Percentiles rank a stretch among this genome's conserved stretches.
phyloP scores from a whole-genome alignment of 2,113 vertebrate genomes.

The Misgurnus anguillicaudatus region DNA sequence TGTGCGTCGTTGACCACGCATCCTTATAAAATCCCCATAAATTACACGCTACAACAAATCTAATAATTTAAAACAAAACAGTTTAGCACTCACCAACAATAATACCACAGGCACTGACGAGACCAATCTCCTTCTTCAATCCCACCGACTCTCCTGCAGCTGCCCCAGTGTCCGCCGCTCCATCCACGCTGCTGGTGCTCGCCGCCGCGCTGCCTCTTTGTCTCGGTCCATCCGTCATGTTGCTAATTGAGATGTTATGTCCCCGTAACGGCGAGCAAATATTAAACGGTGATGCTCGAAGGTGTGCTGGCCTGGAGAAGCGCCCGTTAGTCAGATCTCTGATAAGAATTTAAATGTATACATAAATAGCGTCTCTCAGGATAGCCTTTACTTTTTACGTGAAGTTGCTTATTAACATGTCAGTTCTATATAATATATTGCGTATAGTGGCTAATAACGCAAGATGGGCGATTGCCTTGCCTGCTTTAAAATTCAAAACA shows the following conservation, averaged over 20 bases:
- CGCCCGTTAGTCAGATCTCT: conserved; percentile 4
- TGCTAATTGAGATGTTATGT: conserved; percentile 34
- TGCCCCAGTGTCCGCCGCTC: conserved; percentile 45
- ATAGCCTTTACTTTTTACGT: background rate
- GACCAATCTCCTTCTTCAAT: conserved; percentile 90
- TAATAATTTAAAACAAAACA: background rate
- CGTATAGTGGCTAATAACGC: background rate
- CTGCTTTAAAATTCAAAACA: background rate
- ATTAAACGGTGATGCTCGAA: conserved; percentile 3
- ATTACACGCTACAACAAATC: background rate
- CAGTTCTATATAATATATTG: background rate
- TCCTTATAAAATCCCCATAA: background rate
- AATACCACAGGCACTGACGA: conserved; percentile 89
- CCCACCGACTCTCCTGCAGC: conserved; percentile 73
- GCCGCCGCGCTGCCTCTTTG: conserved; percentile 67
- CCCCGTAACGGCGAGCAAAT: conserved; percentile 9
- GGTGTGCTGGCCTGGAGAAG: background rate
- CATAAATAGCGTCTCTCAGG: background rate
- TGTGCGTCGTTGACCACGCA: background rate
- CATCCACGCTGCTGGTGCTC: conserved; percentile 60
- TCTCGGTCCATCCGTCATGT: conserved; percentile 79
- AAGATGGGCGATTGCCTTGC: background rate
- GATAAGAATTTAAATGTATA: background rate
- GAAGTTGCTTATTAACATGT: background rate
- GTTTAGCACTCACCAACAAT: conserved; percentile 82